phyloP scores from a whole-genome alignment of 2,888 invertebrate species.

The Drosophila limbata region DNA sequence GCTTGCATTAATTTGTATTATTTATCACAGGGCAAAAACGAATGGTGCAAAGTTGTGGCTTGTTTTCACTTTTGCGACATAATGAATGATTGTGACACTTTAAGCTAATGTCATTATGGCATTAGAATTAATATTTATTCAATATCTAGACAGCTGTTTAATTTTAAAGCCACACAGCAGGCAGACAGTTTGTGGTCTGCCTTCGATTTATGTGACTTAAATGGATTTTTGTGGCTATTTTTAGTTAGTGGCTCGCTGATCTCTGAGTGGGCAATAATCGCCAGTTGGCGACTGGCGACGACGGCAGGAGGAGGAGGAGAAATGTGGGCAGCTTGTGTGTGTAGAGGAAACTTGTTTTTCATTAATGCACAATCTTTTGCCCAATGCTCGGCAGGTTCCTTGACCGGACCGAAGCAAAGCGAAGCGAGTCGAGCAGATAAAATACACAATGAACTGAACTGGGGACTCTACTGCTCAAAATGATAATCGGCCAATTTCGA shows the following conservation, averaged over 20 bases:
- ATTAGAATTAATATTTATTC: conserved; percentile 56
- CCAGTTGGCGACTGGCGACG: conserved; percentile 9
- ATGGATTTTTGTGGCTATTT: conserved; percentile 58
- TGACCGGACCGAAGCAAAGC: conserved; percentile 49
- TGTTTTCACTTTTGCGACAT: conserved; percentile 9
- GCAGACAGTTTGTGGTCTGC: conserved; percentile 52
- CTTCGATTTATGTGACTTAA: conserved; percentile 59
- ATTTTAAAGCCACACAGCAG: conserved; percentile 21
- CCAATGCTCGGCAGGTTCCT: conserved; percentile 56
- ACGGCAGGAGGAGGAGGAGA: neutral
- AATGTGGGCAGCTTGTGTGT: conserved; percentile 34
- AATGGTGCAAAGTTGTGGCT: conserved; percentile 1
- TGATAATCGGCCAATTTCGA: conserved; percentile 60
- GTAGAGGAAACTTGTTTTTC: conserved; percentile 52
- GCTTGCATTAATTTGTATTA: neutral
- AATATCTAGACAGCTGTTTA: conserved; percentile 55
- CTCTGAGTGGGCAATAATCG: conserved; percentile 51
- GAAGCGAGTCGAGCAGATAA: conserved; percentile 30
- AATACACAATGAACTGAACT: conserved; percentile 34
- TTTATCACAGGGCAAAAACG: neutral
- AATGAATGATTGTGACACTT: conserved; percentile 37
- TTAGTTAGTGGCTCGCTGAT: conserved; percentile 50
- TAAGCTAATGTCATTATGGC: conserved; percentile 49
- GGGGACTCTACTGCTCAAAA: conserved; percentile 12
- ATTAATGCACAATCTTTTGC: conserved; percentile 36